Evolutionary conservation across 1,140 invertebrate genomes (phyloP).

Genomic region (Drosophila parabipectinata): DNA sequence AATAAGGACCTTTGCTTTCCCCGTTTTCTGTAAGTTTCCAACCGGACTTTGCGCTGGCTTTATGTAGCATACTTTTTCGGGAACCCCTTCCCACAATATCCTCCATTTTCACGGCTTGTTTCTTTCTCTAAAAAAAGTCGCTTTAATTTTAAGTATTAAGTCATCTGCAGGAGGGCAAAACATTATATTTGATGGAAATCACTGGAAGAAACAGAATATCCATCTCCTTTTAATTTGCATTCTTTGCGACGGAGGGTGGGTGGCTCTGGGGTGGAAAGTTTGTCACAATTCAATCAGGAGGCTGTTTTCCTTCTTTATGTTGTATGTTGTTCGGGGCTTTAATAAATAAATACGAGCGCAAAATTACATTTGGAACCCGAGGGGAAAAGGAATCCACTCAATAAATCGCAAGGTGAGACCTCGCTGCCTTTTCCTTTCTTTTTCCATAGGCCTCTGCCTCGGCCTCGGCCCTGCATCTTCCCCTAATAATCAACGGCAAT

Average conservation of each 20-base stretch:
- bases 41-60: constrained; percentile 26
- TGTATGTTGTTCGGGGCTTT: constrained; percentile 39
- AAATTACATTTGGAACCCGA: constrained; percentile 75
- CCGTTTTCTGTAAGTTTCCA: constrained; percentile 28
- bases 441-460: no score
- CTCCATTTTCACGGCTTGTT: no score
- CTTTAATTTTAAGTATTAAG: no score
- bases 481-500: constrained; percentile 41
- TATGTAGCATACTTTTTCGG: constrained; percentile 7
- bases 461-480: not conserved
- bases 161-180: no score
- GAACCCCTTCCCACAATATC: no score
- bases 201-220: not conserved
- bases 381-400: constrained; percentile 51
- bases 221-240: constrained; percentile 72
- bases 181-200: no score
- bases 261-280: constrained; percentile 33
- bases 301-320: constrained; percentile 45
- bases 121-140: no score
- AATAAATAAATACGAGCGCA: constrained; percentile 77
- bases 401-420: constrained; percentile 29
- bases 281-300: constrained; percentile 79
- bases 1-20: constrained; percentile 1
- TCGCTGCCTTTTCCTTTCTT: not conserved
- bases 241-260: constrained; percentile 39